Base-by-base conservation (phyloP, 2,797 vertebrate species). In the Loriculus beryllinus region DNA sequence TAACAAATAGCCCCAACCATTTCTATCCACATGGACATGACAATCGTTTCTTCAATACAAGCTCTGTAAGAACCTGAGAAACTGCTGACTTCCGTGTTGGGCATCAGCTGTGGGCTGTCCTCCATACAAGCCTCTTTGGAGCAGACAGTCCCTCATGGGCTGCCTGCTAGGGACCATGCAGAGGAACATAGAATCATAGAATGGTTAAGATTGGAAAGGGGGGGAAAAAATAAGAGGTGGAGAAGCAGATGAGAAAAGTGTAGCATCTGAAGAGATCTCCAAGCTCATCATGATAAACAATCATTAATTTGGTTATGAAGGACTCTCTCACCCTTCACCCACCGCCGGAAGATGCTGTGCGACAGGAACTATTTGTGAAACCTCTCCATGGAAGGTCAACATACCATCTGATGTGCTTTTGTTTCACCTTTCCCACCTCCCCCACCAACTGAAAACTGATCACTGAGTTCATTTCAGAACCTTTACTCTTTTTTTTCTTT, bases 401-500 rank as follows among this genome's bases (percentile, higher is more conserved):
- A 2, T 3, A 10, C 4, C 21, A 8, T 16, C 28, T 65, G 29
- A 71, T 42, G 14, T 48, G 56, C 23, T 20, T 43, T 75, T 82
- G 25, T 82, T 86, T 65, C 63, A 77, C 43, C 51, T 79, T 77
- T 64, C 67, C 68, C 75, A 59, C 37, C 5, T 0, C 37, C 22
- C 78, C 20, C 67, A 94, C 33, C 72, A 82, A 91, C 14, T 48
- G 62, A 64, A 67, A 92, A 85, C 10, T 35, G 95, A 81, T 26
- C 67, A 64, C 1, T 9, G 14, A 43, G 17, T 82, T 96, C 88
- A 89, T 92, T 95, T 91, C 88, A 92, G 84, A 94, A 94, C 49
- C 70, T 89, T 96, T 95, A 95, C 90, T 96, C 26, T 56, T 79
- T 93, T 92, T 92, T 56, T 23, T 87, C 16, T 22, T 33, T 82